Percentiles rank a stretch among this genome's conserved stretches.
Conservation (phyloP, 1,140 invertebrate genomes). For the Phymastichus coffea region DNA sequence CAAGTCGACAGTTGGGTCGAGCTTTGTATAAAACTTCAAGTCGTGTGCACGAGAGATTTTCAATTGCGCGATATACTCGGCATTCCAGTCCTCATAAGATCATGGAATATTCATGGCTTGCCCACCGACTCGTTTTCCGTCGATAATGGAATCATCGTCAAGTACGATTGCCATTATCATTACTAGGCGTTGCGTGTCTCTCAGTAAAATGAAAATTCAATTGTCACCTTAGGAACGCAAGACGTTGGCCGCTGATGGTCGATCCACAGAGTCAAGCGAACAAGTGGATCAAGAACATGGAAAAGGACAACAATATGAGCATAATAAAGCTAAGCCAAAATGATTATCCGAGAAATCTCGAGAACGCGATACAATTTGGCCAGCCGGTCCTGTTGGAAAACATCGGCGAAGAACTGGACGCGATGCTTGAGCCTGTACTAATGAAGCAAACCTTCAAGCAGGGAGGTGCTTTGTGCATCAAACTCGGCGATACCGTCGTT, state of each 20-base stretch:
- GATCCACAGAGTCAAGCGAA: conserved; percentile 94
- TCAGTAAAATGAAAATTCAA: too few relatives aligned
- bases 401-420: conserved; percentile 86
- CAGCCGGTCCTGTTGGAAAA: conserved; percentile 84
- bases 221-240: conserved; percentile 77
- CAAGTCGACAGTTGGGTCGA: conserved; percentile 76
- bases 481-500: conserved; percentile 78
- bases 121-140: conserved; percentile 87
- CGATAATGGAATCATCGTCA: conserved; percentile 89
- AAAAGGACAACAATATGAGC: conserved; percentile 81
- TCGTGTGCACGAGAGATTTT: conserved; percentile 77
- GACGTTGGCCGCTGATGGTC: conserved; percentile 90
- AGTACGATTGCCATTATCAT: conserved; percentile 30
- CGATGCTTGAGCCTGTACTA: conserved; percentile 83
- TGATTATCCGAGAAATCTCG: conserved; percentile 83
- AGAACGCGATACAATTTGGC: conserved; percentile 93
- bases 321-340: conserved; percentile 78
- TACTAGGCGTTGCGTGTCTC: too few relatives aligned
- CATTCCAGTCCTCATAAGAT: conserved; percentile 81
- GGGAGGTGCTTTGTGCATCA: conserved; percentile 76
- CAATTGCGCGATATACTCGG: conserved; percentile 76
- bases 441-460: conserved; percentile 89
- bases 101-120: conserved; percentile 89
- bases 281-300: conserved; percentile 93
- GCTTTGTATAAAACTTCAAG: conserved; percentile 64